Evolutionary conservation across 2,113 vertebrate genomes (phyloP).

Genomic region (Labeo catla): DNA sequence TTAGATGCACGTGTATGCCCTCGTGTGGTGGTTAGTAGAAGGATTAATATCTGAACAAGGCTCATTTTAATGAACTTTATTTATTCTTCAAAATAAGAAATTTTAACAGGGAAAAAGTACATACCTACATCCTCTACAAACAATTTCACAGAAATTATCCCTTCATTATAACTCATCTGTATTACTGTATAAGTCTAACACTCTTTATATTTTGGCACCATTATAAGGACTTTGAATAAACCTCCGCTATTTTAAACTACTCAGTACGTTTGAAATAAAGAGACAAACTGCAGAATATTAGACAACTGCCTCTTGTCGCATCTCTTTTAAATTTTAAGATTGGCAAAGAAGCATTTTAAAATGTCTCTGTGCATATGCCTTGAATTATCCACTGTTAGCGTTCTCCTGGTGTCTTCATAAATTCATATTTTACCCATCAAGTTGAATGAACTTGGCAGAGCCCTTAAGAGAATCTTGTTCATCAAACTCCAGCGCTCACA

Average conservation of each 20-base stretch:
- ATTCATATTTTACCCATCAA: neutral
- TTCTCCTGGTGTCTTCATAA: neutral
- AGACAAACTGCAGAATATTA: slow-evolving; percentile 22
- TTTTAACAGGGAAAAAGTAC: slow-evolving; percentile 53
- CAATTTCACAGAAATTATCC: slow-evolving; percentile 71
- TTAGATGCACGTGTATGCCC: neutral
- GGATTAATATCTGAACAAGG: neutral
- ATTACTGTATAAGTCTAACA: slow-evolving; percentile 10
- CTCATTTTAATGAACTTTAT: slow-evolving; percentile 6
- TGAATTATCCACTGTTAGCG: slow-evolving; percentile 4
- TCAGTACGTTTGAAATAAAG: neutral
- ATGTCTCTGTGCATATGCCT: neutral
- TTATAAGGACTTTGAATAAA: slow-evolving; percentile 10
- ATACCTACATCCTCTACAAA: slow-evolving; percentile 58
- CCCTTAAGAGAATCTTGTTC: neutral
- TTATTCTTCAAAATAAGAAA: slow-evolving; percentile 66
- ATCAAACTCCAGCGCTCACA: neutral
- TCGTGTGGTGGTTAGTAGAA: slow-evolving; percentile 35
- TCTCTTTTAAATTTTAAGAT: slow-evolving; percentile 3
- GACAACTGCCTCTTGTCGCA: neutral
- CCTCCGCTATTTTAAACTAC: slow-evolving; percentile 17
- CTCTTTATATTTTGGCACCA: slow-evolving; percentile 38
- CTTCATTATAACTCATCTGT: slow-evolving; percentile 46
- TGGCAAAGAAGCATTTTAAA: slow-evolving; percentile 33
- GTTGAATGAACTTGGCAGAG: slow-evolving; percentile 6